Evolutionary conservation across 2,888 invertebrate species (phyloP), one percentile per base, ranked within the genome.

Genomic region (Gibbula magus): DNA sequence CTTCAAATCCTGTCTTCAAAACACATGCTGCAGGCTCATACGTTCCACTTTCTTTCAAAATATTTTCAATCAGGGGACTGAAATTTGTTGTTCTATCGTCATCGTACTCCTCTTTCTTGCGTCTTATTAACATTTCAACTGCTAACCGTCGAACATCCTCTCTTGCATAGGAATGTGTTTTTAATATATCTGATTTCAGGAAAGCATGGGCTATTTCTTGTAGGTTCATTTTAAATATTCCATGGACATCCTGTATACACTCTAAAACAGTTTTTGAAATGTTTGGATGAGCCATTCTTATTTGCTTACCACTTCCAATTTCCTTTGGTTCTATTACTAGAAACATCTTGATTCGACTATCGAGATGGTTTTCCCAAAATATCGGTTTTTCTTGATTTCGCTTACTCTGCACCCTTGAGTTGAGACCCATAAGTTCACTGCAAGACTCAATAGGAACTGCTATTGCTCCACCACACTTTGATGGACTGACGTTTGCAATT

Each of bases 371-470:
- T 54, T 79, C 78, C 82, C 82, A 82, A n/a, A 51, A 52, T 45
- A 13, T 10, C 4, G 45, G 5, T 13, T 45, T 45, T 5, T 16
- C 18, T 13, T 0, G 13, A 35, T 70, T 52, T 45, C 32, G 52
- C 0, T n/a, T 20, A 2, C 18, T 16, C 2, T 7, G 51, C 16
- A n/a, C 16, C 20, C 66, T 22, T 7, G 35, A 18, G 35, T 45
- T 8, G 16, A 61, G 7, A 5, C 77, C 74, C 79, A 81, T 81
- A 29, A 77, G 35, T 4, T 78, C 77, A 56, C 80, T 78, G 53
- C 82, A 82, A 66, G 78, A 82, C 70, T 80, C 82, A 8, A 82
- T 13, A 0, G 82, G 82, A 75, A 82, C 22, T n/a, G 52, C 75
- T 52, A 74, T 73, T 22, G 70, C 76, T 20, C 51, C 22, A n/a